Conservation (phyloP, 2,888 invertebrate species). For the Blomia tropicalis region DNA sequence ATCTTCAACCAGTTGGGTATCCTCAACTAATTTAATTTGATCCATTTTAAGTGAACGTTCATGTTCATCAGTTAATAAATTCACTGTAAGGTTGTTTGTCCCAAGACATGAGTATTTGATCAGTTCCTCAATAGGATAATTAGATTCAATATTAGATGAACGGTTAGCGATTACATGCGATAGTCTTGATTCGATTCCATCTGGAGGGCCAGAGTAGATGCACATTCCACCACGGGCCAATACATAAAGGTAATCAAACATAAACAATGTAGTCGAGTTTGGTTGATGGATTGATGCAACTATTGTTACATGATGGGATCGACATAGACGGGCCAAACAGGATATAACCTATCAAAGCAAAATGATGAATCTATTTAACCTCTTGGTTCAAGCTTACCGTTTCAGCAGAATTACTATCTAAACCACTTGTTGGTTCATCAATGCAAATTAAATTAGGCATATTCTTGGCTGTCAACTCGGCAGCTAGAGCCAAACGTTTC, state of each 20-base stretch:
- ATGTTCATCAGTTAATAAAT: not conserved
- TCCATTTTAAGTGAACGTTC: not conserved
- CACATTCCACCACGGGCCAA: constrained; percentile 24
- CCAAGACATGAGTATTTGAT: constrained; percentile 14
- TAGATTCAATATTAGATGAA: not conserved
- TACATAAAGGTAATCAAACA: constrained; percentile 25
- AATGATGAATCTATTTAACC: not conserved
- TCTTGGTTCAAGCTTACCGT: not conserved
- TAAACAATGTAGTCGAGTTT: constrained; percentile 12
- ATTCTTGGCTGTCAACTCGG: constrained; percentile 5
- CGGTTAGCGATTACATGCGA: not conserved
- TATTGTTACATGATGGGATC: not conserved
- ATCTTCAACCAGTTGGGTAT: not conserved
- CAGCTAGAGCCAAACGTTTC: constrained; percentile 14
- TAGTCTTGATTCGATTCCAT: not conserved
- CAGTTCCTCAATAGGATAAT: constrained; percentile 6
- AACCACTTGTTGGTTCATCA: constrained; percentile 16
- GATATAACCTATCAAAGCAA: not conserved
- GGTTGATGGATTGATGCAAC: constrained; percentile 22
- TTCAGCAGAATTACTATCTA: constrained; percentile 17
- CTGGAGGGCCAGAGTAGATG: constrained; percentile 23
- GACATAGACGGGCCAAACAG: not conserved
- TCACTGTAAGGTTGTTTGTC: not conserved
- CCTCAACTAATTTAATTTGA: not conserved
- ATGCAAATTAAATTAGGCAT: constrained; percentile 19